Evolutionary conservation across 2,113 vertebrate genomes (phyloP).

Genomic region (Myocastor coypus): DNA sequence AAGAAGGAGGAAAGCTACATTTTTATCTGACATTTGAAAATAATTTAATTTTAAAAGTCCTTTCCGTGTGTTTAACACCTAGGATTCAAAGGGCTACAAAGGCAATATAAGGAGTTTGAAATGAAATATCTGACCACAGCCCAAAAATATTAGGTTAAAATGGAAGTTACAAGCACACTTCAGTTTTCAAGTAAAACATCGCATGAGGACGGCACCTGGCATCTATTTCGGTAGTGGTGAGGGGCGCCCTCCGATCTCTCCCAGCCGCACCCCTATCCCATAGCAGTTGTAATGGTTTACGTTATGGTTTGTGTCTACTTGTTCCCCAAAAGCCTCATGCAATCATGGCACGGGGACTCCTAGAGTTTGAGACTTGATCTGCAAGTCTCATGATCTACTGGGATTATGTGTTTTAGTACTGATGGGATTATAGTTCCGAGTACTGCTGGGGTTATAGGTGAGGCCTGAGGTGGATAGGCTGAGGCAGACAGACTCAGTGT

Average conservation of each 20-base stretch:
- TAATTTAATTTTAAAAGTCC: background rate
- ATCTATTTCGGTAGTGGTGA: background rate
- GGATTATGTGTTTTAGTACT: too few relatives aligned
- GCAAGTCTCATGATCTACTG: too few relatives aligned
- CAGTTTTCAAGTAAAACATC: background rate
- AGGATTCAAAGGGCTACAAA: background rate
- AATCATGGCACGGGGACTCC: too few relatives aligned
- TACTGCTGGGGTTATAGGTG: too few relatives aligned
- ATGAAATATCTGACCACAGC: background rate
- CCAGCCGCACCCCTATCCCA: accelerated
- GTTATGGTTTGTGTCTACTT: too few relatives aligned
- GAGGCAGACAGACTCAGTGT: too few relatives aligned
- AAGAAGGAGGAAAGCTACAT: background rate
- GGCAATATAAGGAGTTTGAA: background rate
- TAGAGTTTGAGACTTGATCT: too few relatives aligned
- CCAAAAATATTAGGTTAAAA: background rate
- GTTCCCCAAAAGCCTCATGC: too few relatives aligned
- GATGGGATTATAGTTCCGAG: too few relatives aligned
- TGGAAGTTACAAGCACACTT: background rate
- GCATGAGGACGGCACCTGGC: background rate
- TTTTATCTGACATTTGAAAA: background rate
- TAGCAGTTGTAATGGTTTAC: background rate
- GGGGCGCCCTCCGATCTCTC: background rate
- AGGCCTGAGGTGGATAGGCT: too few relatives aligned
- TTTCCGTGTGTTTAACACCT: background rate